Conservation (phyloP, 2,797 vertebrate species). For the Prionace glauca region DNA sequence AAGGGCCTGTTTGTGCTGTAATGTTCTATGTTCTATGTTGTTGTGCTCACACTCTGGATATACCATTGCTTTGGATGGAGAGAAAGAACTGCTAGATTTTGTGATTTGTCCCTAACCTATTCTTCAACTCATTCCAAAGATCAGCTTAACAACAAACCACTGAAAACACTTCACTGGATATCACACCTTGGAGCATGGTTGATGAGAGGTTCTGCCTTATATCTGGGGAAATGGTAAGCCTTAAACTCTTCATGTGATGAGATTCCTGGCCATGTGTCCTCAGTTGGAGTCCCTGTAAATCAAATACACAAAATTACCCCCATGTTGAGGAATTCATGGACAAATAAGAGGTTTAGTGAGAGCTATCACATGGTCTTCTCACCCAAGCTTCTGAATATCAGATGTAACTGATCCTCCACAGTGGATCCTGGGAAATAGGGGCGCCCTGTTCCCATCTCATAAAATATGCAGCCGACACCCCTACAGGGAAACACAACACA, state of each 20-base stretch:
- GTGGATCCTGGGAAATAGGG: slow-evolving; percentile 72
- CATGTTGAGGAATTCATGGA: background rate
- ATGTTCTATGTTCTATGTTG: too few species aligned
- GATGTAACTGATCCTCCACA: slow-evolving; percentile 69
- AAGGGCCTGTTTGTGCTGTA: too few species aligned
- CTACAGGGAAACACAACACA: slow-evolving; percentile 46
- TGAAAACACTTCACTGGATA: background rate
- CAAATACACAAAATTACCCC: slow-evolving; percentile 28
- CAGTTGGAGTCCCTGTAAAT: slow-evolving; percentile 64
- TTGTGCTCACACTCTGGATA: background rate
- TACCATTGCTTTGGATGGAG: background rate
- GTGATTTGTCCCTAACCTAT: background rate
- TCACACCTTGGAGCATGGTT: slow-evolving; percentile 68
- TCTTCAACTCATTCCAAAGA: background rate
- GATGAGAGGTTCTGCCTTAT: slow-evolving; percentile 63
- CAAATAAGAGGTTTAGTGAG: background rate
- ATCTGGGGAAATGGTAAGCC: slow-evolving; percentile 64
- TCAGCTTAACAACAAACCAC: background rate
- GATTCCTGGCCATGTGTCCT: slow-evolving; percentile 64
- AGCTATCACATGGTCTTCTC: slow-evolving; percentile 38
- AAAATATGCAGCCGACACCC: slow-evolving; percentile 74
- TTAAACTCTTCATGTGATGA: slow-evolving; percentile 65
- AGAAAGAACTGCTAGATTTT: background rate
- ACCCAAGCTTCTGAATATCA: slow-evolving; percentile 72
- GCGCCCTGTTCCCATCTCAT: slow-evolving; percentile 71